Evolutionary conservation across 2,888 invertebrate species (phyloP).

Genomic region (Dicranocentrus wangi): DNA sequence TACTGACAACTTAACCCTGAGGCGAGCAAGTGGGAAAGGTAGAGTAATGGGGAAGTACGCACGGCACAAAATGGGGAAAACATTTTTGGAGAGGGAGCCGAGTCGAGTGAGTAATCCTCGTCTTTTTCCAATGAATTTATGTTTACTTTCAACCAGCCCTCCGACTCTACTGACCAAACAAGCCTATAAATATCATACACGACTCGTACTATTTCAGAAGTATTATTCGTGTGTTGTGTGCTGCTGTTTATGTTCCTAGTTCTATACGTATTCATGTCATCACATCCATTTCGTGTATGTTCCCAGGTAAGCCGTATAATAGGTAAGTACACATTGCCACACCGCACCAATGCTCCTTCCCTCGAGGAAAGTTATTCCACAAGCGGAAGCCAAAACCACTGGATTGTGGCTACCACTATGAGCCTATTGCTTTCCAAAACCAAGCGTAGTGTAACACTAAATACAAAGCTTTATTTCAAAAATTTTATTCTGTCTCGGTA

Average conservation of each 20-base stretch:
- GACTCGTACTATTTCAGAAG: neutral
- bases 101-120: conserved; percentile 60
- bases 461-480: neutral
- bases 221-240: no score
- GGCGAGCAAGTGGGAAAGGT: conserved; percentile 37
- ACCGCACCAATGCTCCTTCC: conserved; percentile 13
- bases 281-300: conserved; percentile 43
- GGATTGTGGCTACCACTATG: conserved; percentile 34
- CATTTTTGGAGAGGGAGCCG: conserved; percentile 14
- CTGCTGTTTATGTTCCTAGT: neutral
- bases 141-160: conserved; percentile 45
- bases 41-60: neutral
- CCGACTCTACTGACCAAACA: conserved; percentile 37
- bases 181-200: conserved; percentile 7
- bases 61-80: neutral
- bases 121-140: conserved; percentile 62
- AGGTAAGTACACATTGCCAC: neutral
- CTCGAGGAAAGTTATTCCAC: conserved; percentile 23
- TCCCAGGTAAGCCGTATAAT: conserved; percentile 19
- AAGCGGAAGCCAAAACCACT: conserved; percentile 55
- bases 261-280: conserved; percentile 19
- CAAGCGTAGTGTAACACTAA: neutral
- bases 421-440: conserved; percentile 33
- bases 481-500: neutral
- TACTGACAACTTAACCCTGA: conserved; percentile 61